A percentile compares a stretch with the other conserved stretches of the same genome.
Conservation (phyloP, 2,888 invertebrate species). For the Neoascia interrupta region DNA sequence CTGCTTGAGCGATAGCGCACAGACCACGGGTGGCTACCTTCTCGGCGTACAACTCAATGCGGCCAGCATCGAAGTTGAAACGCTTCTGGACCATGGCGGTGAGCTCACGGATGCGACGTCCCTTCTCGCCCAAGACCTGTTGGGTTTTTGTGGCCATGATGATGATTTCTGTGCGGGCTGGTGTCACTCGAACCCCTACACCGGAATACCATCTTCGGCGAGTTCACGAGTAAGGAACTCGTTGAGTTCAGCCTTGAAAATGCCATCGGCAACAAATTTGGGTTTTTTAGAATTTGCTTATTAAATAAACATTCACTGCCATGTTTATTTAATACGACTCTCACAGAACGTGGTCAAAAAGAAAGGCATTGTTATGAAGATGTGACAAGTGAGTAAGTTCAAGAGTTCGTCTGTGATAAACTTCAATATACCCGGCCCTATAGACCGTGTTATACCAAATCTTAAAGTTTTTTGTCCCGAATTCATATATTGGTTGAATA, state of each 20-base stretch:
- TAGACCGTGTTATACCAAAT: too few relatives aligned
- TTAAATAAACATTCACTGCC: constrained; percentile 74
- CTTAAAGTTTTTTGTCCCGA: too few relatives aligned
- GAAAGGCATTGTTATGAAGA: too few relatives aligned
- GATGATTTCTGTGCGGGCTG: constrained; percentile 96
- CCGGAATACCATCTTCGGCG: constrained; percentile 99
- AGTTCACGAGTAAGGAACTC: constrained; percentile 97
- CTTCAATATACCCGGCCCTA: too few relatives aligned
- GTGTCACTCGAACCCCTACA: constrained; percentile 96
- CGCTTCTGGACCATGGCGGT: constrained; percentile 98
- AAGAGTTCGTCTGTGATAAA: too few relatives aligned
- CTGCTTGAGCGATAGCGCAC: too few relatives aligned
- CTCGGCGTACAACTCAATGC: too few relatives aligned
- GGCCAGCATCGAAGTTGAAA: constrained; percentile 90
- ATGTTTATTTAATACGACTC: constrained; percentile 61
- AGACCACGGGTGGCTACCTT: too few relatives aligned
- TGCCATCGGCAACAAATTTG: constrained; percentile 85
- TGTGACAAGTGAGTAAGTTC: too few relatives aligned
- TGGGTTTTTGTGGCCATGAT: constrained; percentile 96
- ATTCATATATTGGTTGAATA: too few relatives aligned
- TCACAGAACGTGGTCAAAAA: constrained; percentile 63
- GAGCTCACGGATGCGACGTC: constrained; percentile 95
- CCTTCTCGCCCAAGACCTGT: constrained; percentile 96
- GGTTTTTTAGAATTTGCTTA: neutral
- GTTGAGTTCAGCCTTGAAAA: constrained; percentile 98